Evolutionary conservation across 2,888 invertebrate genomes (phyloP), one percentile per base, ranked within the genome.

Genomic region (Cephus sareptanus): DNA sequence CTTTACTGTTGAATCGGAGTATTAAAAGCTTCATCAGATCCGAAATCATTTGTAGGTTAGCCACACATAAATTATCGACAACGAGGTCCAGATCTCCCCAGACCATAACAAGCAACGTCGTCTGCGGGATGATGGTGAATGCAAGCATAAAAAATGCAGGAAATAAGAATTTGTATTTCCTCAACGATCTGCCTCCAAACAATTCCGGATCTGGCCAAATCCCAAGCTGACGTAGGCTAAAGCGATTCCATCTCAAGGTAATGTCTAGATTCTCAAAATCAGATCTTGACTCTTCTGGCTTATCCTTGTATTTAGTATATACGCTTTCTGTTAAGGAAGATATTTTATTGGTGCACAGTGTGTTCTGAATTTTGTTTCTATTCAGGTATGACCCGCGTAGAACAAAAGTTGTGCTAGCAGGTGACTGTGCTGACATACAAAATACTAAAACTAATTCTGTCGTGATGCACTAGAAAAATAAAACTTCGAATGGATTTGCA

Each of bases 11-110:
- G 30, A 69, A 79, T 74, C 81, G 77, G 4, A 82, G 23, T 4
- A 75, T 73, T 12, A 80, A 33, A 34, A 79, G 34, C 68, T 84
- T 84, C 70, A 81, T 11, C 15, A 85, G 0, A 1, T 81, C 40
- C 11, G 83, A 76, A 0, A 75, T 74, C 37, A 84, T 74, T 4
- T 81, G 75, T 11, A 79, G 75, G 70, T 86, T 87, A 1, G 76
- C 77, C 68, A 83, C 80, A 0, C 88, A 85, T 1, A 87, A 76
- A 75, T 87, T 88, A 35, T 86, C 86, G 11, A 88, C 79, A 34
- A 84, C 76, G 35, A 80, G 68, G 30, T 85, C 81, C 75, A 87
- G 81, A 70, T 87, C 79, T 4, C 79, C 80, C 83, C 83, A 85
- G 4, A 83, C n/a, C 40, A 73, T 31, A 23, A 75, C 30, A 30